These are phyloP conservation scores for Notarius lentiginosus DNA, from an alignment of 2,113 vertebrate genomes.

Conservation along the genomic window DNA sequence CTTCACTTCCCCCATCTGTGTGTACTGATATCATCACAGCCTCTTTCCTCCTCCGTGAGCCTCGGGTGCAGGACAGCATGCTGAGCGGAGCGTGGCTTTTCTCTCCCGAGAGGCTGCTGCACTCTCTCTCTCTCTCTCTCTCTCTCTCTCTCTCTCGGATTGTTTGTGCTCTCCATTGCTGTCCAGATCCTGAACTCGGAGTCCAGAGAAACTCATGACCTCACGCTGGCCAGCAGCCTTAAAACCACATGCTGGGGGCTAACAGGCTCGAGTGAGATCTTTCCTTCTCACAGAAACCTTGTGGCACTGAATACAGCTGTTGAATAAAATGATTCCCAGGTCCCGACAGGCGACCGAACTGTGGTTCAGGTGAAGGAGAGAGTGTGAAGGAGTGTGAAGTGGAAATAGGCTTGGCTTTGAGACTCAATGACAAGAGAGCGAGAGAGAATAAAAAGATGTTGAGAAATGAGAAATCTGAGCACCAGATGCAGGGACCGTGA, in stretches of 20 bases:
- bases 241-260: background rate
- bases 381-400: background rate
- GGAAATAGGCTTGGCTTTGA: background rate
- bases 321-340: background rate
- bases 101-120: constrained; percentile 2
- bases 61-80: background rate
- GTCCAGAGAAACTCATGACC: background rate
- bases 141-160: background rate
- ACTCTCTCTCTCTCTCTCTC: background rate
- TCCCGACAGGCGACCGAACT: background rate
- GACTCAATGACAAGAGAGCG: background rate
- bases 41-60: constrained; percentile 9
- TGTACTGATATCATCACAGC: constrained; percentile 28
- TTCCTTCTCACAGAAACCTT: background rate
- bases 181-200: background rate
- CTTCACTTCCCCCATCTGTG: constrained; percentile 20
- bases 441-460: background rate
- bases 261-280: background rate
- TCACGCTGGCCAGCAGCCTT: background rate
- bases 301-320: background rate
- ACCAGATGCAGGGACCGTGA: constrained; percentile 40
- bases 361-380: background rate
- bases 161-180: background rate
- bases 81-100: constrained; percentile 7
- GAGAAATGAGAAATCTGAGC: background rate